These are phyloP conservation scores for Drosophila lacertosa DNA, from an alignment of 1,140 invertebrate species.

Conservation along the genomic window DNA sequence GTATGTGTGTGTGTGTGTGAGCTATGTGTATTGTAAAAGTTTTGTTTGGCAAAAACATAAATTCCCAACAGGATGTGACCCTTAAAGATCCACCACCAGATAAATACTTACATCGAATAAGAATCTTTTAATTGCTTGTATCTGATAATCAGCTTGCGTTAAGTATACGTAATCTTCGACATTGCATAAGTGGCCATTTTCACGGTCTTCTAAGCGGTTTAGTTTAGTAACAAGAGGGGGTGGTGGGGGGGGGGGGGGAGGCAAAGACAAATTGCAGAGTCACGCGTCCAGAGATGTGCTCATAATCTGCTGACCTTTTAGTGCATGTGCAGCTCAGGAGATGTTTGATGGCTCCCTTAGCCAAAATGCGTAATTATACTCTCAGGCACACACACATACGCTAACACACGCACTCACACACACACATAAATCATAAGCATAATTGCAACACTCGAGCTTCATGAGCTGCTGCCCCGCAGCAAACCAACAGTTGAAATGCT, in stretches of 20 bases:
- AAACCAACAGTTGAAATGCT: constrained; percentile 19
- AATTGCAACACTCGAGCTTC: constrained; percentile 37
- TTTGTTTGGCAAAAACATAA: constrained; percentile 39
- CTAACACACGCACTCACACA: not conserved
- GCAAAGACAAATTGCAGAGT: constrained; percentile 1
- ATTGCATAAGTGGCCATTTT: too few species aligned
- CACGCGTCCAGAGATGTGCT: not conserved
- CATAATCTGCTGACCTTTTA: constrained; percentile 13
- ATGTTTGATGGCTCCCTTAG: constrained; percentile 12
- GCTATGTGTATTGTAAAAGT: constrained; percentile 39
- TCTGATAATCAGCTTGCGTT: too few species aligned
- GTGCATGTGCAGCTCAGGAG: constrained; percentile 11
- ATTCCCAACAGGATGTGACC: constrained; percentile 39
- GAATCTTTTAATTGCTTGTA: too few species aligned
- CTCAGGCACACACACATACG: not conserved
- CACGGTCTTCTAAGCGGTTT: too few species aligned
- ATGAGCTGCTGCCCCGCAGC: constrained; percentile 14
- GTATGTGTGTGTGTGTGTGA: not conserved
- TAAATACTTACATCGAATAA: not conserved
- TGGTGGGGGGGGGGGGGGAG: too few species aligned
- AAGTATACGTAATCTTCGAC: too few species aligned
- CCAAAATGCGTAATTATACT: constrained; percentile 13
- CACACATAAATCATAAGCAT: constrained; percentile 60
- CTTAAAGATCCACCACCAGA: constrained; percentile 9
- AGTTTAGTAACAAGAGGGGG: too few species aligned